A percentile compares a stretch with the other conserved stretches of the same genome.
phyloP scores from a whole-genome alignment of 2,113 vertebrate species.

The Pristiophorus japonicus region DNA sequence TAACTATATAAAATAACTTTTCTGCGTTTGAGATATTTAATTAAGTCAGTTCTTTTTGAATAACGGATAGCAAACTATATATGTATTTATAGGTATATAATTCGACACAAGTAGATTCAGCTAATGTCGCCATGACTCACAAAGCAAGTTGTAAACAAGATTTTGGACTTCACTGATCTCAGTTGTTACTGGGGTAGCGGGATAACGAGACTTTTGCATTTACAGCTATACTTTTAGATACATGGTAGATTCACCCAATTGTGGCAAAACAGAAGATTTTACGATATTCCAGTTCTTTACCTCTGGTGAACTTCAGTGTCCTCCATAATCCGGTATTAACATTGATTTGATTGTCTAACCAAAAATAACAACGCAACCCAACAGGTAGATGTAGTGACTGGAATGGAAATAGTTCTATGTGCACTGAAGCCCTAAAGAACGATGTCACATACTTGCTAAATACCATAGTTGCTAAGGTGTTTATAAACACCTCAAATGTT shows the following conservation, averaged over 20 bases:
- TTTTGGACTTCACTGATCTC: not conserved
- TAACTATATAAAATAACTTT: not conserved
- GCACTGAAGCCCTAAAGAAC: not conserved
- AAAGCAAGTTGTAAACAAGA: not conserved
- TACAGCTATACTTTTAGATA: not conserved
- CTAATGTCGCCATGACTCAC: not conserved
- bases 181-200: not conserved
- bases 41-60: not conserved
- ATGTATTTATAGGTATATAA: not conserved
- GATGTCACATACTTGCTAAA: not conserved
- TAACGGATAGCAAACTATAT: not conserved
- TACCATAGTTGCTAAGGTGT: not conserved
- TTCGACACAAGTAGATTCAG: not conserved
- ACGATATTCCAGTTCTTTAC: not conserved
- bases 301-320: not conserved
- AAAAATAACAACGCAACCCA: not conserved
- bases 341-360: not conserved
- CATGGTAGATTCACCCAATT: too few species aligned
- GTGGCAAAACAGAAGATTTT: not conserved
- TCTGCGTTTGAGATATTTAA: not conserved
- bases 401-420: not conserved
- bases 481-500: not conserved
- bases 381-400: not conserved
- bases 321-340: not conserved
- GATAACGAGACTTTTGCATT: not conserved